Conservation (phyloP, 1,140 invertebrate species). For the Magallana angulata region DNA sequence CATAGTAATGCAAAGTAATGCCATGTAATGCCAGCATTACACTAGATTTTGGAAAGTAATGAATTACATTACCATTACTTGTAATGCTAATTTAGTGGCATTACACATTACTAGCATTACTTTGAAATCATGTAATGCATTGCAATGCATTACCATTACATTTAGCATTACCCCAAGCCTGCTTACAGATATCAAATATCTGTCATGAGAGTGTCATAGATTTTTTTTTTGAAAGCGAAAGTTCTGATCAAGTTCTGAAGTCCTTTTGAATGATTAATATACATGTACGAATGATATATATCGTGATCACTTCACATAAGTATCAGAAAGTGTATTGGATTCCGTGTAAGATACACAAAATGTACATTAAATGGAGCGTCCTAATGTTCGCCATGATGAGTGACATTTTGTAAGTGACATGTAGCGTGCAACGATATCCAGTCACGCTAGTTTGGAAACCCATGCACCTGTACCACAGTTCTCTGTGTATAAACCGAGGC, state of each 20-base stretch:
- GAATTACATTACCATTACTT: no score
- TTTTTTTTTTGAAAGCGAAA: conserved; percentile 1
- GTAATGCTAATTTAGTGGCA: no score
- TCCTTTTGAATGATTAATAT: conserved; percentile 5
- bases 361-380: not conserved
- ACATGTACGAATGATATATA: not conserved
- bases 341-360: not conserved
- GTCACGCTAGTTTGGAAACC: conserved; percentile 14
- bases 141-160: no score
- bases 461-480: not conserved
- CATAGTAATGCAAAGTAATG: no score
- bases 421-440: not conserved
- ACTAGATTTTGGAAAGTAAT: no score
- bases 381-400: not conserved
- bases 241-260: not conserved
- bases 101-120: no score
- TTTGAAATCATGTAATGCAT: no score
- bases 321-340: not conserved
- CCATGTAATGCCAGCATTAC: no score
- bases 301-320: not conserved
- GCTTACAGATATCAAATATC: not conserved
- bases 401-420: conserved; percentile 20
- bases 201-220: no score
- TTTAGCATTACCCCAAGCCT: no score
- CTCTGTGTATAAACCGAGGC: no score